Base-by-base conservation (phyloP, 2,113 vertebrate genomes). In the Aramus guarauna region DNA sequence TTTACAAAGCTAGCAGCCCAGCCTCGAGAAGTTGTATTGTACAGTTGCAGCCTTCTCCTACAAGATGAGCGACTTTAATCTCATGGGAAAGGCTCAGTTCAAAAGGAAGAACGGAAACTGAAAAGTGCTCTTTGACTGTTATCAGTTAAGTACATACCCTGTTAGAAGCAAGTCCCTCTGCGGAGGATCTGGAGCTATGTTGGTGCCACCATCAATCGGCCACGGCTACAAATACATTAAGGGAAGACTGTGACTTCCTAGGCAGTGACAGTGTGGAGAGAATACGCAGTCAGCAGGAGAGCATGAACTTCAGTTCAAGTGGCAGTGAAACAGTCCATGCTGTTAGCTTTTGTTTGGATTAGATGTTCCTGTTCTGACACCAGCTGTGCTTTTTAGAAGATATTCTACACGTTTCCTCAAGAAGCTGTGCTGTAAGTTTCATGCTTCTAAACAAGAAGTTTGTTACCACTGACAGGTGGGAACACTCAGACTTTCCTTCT, bases 121-220 rank as follows among this genome's bases (percentile, higher is more conserved):
- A 68, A 64, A 71, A 64, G 30, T 26, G 27, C 13, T 29, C 59
- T 26, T 45, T 11, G 22, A 11, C 12, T 26, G 15, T 18, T 68
- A 71, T 18, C 36, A 60, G 36, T 47, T 11, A 59, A 50, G 47
- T 32, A 98, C 99, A 82, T 94, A 99, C 99, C 99, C 99, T 4
- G 99, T 99, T 36, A 99, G 99, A 76, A 99, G 98, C 97, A 99
- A 96, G 97, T 99, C 99, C 96, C 99, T 99, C 98, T 99, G 99
- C 0, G 99, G 99, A 63, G 99, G 98, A 88, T 99, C 98, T 22
- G 99, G 98, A 92, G 98, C 98, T 58, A 99, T 96, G 95, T 98
- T 99, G 95, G 98, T 98, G 55, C 99, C 99, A 82, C 99, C 99
- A 21, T 98, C 98, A 43, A 99, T 98, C 3, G 99, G 99, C 99